Percentiles rank a stretch among this genome's conserved stretches.
phyloP scores from a whole-genome alignment of 1,140 invertebrate genomes.

The Stratiolaelaps scimitus region DNA sequence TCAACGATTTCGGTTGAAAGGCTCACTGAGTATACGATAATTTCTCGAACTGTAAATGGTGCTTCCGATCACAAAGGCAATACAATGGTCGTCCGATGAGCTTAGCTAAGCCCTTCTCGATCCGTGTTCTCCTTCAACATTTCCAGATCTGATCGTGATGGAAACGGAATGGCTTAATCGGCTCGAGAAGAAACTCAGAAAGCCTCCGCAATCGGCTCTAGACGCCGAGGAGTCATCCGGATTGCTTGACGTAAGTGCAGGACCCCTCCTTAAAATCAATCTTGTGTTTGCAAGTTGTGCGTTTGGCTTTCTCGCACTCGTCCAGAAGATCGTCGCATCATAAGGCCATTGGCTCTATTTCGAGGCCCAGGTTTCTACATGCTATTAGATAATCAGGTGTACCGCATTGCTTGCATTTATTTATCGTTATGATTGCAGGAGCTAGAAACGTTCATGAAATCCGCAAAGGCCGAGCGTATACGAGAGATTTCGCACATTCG shows the following conservation, averaged over 20 bases:
- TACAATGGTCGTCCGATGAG: neutral
- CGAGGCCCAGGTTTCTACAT: no score
- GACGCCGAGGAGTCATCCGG: constrained; percentile 88
- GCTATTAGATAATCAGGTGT: no score
- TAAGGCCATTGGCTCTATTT: neutral
- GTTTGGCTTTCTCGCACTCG: neutral
- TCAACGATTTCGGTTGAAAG: no score
- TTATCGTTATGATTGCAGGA: neutral
- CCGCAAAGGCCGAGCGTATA: neutral
- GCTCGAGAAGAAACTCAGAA: constrained; percentile 61
- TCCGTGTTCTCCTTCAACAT: constrained; percentile 12
- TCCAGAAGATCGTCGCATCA: neutral
- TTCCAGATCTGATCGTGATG: constrained; percentile 33
- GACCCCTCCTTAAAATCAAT: constrained; percentile 40
- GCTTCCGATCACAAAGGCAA: no score
- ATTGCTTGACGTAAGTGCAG: constrained; percentile 60
- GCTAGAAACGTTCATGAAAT: neutral
- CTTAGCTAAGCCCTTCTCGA: neutral
- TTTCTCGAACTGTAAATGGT: no score
- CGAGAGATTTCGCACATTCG: constrained; percentile 21
- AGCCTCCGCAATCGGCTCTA: constrained; percentile 55
- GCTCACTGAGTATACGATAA: neutral
- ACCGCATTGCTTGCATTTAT: no score
- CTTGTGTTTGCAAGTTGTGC: neutral
- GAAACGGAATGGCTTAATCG: constrained; percentile 68